Evolutionary conservation across 2,888 invertebrate genomes (phyloP), one percentile per base, ranked within the genome.

Genomic region (Polia nebulosa): DNA sequence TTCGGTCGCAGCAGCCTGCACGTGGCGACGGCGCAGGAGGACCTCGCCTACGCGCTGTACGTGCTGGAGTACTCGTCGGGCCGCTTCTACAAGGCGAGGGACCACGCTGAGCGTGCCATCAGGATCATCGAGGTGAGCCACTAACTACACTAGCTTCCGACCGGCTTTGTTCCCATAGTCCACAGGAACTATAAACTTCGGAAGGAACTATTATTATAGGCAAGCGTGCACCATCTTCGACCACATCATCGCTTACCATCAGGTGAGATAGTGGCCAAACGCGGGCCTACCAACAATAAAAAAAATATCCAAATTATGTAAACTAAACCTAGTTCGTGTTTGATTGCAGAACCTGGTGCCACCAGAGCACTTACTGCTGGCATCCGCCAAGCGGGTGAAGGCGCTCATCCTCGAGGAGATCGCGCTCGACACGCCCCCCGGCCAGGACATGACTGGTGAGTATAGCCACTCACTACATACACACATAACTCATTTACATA

Each of bases 401-500:
- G 99, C 99, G 2, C 96, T 99, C 71, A 98, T 99, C 61, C 92
- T 99, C 41, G 99, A 99, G 92, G 99, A 99, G 95, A 98, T 99
- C 61, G 99, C 99, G 0, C 96, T 99, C 41, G 99, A 99, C 94
- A 97, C 97, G 82, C 96, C 96, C 27, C 92, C 95, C 27, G 95
- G 93, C 0, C 94, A 94, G 83, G 94, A 95, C 68, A 85, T 93
- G 87, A 90, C 91, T 82, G 91, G 94, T 93, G 15, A 47, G 47
- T 47, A 13, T 2, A 1, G 15, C 39, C 5, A 17, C 3, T 9
- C 34, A 13, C 13, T 34, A 34, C 4, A 15, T 36, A 13, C 13
- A 15, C 36, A 36, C 36, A 8, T 36, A 15, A 5, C 36, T n/a
- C n/a, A n/a, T n/a, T n/a, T n/a, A n/a, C n/a, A n/a, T n/a, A n/a